Conservation (phyloP, 2,797 vertebrate species). For the Gallinago stenura region DNA sequence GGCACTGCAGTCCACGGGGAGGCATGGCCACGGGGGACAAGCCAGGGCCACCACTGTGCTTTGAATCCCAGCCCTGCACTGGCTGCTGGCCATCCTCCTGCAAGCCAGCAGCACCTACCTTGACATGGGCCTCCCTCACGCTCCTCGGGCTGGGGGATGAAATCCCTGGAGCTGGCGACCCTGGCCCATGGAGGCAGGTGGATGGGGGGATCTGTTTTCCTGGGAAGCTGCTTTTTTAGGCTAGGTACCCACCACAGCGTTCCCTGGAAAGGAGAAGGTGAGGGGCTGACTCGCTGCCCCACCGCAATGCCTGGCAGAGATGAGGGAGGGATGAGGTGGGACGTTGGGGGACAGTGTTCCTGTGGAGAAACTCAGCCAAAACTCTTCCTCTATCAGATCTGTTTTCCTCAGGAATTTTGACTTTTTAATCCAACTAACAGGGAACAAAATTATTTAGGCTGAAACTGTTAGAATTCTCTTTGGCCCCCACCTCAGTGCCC, state of each 20-base stretch:
- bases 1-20: not conserved
- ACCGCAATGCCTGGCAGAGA: fast-evolving
- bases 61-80: not conserved
- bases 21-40: fast-evolving
- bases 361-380: not conserved
- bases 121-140: fast-evolving
- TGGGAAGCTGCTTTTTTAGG: not conserved
- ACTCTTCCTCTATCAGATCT: not conserved
- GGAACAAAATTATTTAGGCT: not conserved
- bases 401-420: not conserved
- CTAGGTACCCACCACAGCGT: not conserved
- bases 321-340: not conserved
- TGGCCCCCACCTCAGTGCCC: not conserved
- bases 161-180: not conserved
- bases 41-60: fast-evolving
- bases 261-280: not conserved
- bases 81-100: not conserved
- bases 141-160: not conserved
- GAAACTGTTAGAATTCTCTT: not conserved
- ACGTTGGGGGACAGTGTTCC: not conserved
- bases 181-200: not conserved
- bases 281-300: not conserved
- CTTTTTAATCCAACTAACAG: not conserved
- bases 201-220: not conserved
- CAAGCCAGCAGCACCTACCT: fast-evolving